Base-by-base conservation (phyloP, 2,113 vertebrate species). In the Platanista minor region DNA sequence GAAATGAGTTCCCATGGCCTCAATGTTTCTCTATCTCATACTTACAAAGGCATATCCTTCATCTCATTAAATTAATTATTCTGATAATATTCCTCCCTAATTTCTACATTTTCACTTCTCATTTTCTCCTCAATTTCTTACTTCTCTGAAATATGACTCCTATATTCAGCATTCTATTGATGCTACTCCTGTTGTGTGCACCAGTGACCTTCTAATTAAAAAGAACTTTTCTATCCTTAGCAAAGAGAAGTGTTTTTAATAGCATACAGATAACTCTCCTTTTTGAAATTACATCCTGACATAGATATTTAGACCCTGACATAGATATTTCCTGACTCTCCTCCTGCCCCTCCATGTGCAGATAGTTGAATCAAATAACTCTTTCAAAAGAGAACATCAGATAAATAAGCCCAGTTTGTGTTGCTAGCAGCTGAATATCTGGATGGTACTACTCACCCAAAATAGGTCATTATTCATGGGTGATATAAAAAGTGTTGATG, bases 371-470 rank as follows among this genome's bases (percentile, higher is more conserved):
- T 77, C 57, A 84, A 85, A 72, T 90, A 49, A 89, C 5, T 74
- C n/a, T 94, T 78, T 9, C 33, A 87, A 81, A 86, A 78, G 33
- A 95, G 61, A 69, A 82, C 13, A 92, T 59, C 36, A 75, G 54
- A 66, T 66, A 97, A 93, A 91, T 64, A 86, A 96, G 8, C 77
- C 27, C 62, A 87, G 25, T 20, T 78, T 64, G 12, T 90, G n/a
- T 62, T 75, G 20, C 71, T 31, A 91, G 62, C 49, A 93, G 62
- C 21, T 43, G 25, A 8, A 78, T 43, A 43, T 88, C 75, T 96
- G 39, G 62, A 83, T 49, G 25, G 15, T 49, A n/a, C 17, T 78
- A 17, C 13, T 89, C 33, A 69, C 46, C n/a, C 41, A 61, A 83
- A 95, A 81, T 62, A 96, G 61, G 75, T 91, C 61, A 87, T n/a